Evolutionary conservation across 2,888 invertebrate species (phyloP), one percentile per base, ranked within the genome.

Genomic region (Lacanobia oleracea): DNA sequence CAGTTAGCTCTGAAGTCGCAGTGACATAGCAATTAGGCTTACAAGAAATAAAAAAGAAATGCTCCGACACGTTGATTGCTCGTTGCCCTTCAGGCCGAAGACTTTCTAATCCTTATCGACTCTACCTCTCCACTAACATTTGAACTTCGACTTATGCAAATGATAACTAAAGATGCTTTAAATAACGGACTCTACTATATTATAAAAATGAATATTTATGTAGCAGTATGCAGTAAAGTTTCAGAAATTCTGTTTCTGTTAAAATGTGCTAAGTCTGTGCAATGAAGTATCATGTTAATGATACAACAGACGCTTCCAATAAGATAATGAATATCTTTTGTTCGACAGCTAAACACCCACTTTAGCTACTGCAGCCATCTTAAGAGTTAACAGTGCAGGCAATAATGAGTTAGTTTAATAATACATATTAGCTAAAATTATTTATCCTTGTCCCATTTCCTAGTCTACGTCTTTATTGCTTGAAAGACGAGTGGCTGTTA

Each of bases 251-350:
- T 56, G 23, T 60, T 72, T 51, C 65, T 59, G 61, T 68, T 72
- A 66, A 57, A 68, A 67, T 75, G 65, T 50, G 64, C 61, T 53
- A 50, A 77, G 53, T 64, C 48, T 72, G 51, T 64, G 68, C 68
- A 59, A 69, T 64, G 62, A 63, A 71, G 57, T 67, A 72, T 90
- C 90, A 88, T 91, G 90, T 87, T 89, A 88, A 89, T 89, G 88
- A 85, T 88, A 86, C 86, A 53, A 54, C 45, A 73, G 87, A 50
- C 21, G 51, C 86, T 88, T 86, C 88, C 87, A 87, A 88, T 84
- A 84, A 88, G 88, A 90, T 92, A 92, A 92, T 92, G 85, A 86
- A 89, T 84, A 88, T 88, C 91, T 91, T 93, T 92, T 93, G 92
- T 92, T 86, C 87, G 77, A 84, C 82, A 86, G 80, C 86, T 86